A percentile compares a stretch with the other conserved stretches of the same genome.
phyloP scores from a whole-genome alignment of 2,888 invertebrate genomes.

The Amphimallon solstitiale region DNA sequence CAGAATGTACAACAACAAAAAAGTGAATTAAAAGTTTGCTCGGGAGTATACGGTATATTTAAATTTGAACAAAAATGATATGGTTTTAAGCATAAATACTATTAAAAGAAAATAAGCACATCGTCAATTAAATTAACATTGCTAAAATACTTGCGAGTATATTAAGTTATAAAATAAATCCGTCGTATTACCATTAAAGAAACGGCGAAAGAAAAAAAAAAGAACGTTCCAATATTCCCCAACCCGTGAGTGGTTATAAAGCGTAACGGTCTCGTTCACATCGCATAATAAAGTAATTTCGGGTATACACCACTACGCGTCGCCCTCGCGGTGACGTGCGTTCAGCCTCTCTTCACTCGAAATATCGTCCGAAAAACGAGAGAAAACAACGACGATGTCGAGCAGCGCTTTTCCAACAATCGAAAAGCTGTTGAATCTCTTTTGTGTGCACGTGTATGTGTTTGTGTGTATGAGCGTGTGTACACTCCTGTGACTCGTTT shows the following conservation, averaged over 20 bases:
- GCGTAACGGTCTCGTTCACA: background rate
- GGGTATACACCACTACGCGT: conserved; percentile 4
- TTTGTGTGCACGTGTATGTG: conserved; percentile 52
- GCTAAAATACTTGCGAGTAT: too few relatives aligned
- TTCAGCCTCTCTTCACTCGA: background rate
- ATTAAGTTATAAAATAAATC: too few relatives aligned
- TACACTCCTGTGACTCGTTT: conserved; percentile 35
- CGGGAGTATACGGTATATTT: too few relatives aligned
- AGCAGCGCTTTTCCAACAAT: conserved; percentile 25
- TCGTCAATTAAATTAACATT: too few relatives aligned
- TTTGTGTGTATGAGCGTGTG: conserved; percentile 36
- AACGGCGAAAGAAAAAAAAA: background rate
- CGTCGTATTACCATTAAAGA: background rate
- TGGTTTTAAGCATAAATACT: too few relatives aligned
- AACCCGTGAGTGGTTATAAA: background rate
- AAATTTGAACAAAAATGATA: too few relatives aligned
- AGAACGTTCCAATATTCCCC: background rate
- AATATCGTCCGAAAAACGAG: background rate
- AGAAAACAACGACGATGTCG: background rate
- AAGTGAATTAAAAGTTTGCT: too few relatives aligned
- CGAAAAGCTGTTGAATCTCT: conserved; percentile 53
- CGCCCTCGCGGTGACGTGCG: background rate
- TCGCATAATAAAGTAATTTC: conserved; percentile 4
- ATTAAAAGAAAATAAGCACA: too few relatives aligned
- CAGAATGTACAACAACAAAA: too few relatives aligned